Evolutionary conservation across 2,113 vertebrate species (phyloP).

Genomic region (Hippocampus comes): DNA sequence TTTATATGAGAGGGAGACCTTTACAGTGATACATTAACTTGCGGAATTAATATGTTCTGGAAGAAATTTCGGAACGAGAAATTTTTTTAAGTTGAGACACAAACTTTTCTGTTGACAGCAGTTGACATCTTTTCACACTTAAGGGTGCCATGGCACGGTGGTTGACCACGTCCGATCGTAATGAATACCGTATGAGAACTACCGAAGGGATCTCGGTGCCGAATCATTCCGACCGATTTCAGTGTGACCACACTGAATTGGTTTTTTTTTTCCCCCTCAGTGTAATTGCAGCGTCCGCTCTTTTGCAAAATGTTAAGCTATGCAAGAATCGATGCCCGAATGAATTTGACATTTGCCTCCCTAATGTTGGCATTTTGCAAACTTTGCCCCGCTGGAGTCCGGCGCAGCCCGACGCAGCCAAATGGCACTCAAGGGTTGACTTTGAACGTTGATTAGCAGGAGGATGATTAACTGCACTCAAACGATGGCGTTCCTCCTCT

Average conservation of each 20-base stretch:
- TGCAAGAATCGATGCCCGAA: constrained; percentile 64
- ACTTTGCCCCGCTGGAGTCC: constrained; percentile 42
- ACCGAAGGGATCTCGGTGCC: not conserved
- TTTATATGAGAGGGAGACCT: no score
- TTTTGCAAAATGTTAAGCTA: constrained; percentile 62
- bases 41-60: no score
- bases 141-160: not conserved
- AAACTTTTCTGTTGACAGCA: no score
- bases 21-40: no score
- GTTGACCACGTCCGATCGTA: not conserved
- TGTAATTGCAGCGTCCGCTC: constrained; percentile 43
- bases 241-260: constrained; percentile 2
- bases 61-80: no score
- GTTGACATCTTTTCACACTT: no score
- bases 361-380: constrained; percentile 63
- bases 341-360: constrained; percentile 71
- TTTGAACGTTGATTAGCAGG: constrained; percentile 6
- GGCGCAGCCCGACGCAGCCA: constrained; percentile 14
- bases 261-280: constrained; percentile 15
- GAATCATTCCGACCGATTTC: constrained; percentile 15
- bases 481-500: constrained; percentile 12
- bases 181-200: not conserved
- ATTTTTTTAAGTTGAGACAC: no score
- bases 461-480: not conserved
- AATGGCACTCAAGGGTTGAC: constrained; percentile 17